Base-by-base conservation (phyloP, 1,140 invertebrate genomes). In the Drosophila nebulosa region DNA sequence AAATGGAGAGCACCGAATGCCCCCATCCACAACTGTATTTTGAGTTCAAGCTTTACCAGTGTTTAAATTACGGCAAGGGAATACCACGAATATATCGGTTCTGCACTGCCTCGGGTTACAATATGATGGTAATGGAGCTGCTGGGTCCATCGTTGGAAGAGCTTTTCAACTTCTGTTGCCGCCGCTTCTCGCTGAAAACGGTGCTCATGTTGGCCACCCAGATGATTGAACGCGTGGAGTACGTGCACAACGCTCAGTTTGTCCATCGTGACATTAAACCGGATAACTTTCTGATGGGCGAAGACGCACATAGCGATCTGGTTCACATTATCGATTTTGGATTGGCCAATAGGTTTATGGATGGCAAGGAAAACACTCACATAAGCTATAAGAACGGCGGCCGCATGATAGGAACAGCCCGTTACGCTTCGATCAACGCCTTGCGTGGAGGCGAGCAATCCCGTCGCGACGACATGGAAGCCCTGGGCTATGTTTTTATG, bases 211-310 rank as follows among this genome's bases (percentile, higher is more conserved):
- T 99, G 75, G 97, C 97, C 76, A 97, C 98, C 91, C 98, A 98
- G 92, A 96, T 97, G 95, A 94, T 96, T 71, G 94, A 94, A 24
- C 94, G 97, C 84, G 96, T 99, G 84, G 97, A 98, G 92, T 97
- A 95, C 92, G 95, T 99, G 71, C 98, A 99, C 92, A 95, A 94
- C 88, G 97, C 97, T 92, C 95, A 96, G 85, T 98, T 97, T 92
- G 97, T 99, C 79, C 98, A 99, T 92, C 95, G 98, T 81, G 96
- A 97, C 90, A 97, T 98, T 79, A 98, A 98, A 90, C 97, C 97
- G 39, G 98, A 99, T 89, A 99, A 99, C 92, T 99, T 99, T 93
- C 94, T 99, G 64, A 99, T 99, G 98, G 97, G 97, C 66, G 96
- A 96, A 90, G 96, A 96, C 9, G 94, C 95, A 60, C 96, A 97